phyloP scores from a whole-genome alignment of 2,113 vertebrate species.

The Furnarius figulus region DNA sequence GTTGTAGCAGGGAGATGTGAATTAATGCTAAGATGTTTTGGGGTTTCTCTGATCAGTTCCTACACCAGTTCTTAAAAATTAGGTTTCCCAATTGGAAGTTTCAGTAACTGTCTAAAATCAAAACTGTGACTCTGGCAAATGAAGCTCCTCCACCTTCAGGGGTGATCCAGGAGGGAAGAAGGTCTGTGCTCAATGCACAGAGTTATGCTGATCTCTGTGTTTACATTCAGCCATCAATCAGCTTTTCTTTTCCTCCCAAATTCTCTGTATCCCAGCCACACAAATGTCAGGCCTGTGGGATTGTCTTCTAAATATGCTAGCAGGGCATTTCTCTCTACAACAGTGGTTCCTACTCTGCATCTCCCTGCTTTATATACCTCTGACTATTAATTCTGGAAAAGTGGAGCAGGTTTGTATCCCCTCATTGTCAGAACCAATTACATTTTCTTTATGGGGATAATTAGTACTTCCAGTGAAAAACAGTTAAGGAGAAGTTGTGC shows the following conservation, averaged over 20 bases:
- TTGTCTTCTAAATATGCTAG: neutral
- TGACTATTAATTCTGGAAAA: neutral
- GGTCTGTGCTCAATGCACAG: neutral
- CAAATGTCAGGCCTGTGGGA: neutral
- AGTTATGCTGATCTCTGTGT: neutral
- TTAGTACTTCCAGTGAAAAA: neutral
- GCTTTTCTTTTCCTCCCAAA: neutral
- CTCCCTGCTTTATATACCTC: neutral
- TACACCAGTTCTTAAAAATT: neutral
- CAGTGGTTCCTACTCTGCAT: neutral
- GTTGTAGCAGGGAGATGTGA: neutral
- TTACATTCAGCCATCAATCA: neutral
- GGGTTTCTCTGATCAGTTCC: neutral
- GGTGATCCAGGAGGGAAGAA: neutral
- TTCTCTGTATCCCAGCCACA: neutral
- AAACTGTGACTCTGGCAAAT: neutral
- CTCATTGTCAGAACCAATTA: neutral
- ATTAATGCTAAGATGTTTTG: neutral
- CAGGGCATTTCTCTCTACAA: neutral
- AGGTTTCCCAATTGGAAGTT: neutral
- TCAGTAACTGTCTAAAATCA: neutral
- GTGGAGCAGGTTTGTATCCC: neutral
- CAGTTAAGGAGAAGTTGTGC: rapidly evolving
- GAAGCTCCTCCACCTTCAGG: neutral
- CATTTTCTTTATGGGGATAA: neutral